phyloP scores from a whole-genome alignment of 2,888 invertebrate species.

The Drosophila antonietae region DNA sequence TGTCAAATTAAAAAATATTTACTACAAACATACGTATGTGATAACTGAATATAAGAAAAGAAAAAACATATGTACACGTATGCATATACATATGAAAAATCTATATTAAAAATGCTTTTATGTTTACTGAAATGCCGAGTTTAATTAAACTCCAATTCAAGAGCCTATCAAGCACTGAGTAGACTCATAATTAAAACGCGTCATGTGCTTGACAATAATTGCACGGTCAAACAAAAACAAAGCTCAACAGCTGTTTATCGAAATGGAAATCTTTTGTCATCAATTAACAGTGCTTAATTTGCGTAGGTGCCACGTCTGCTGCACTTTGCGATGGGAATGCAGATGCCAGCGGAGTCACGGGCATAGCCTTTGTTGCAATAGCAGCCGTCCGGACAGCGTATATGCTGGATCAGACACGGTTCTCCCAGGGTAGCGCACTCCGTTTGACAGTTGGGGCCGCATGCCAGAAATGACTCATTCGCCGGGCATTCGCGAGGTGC shows the following conservation, averaged over 20 bases:
- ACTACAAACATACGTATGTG: not conserved
- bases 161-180: too few relatives aligned
- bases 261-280: slow-evolving; percentile 2
- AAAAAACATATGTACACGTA: not conserved
- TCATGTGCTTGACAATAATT: slow-evolving; percentile 12
- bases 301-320: slow-evolving; percentile 1
- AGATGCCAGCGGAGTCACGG: slow-evolving; percentile 63
- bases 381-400: slow-evolving; percentile 81
- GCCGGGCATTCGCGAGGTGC: slow-evolving; percentile 64
- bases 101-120: not conserved
- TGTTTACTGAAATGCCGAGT: not conserved
- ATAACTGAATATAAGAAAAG: not conserved
- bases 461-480: slow-evolving; percentile 70
- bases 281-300: not conserved
- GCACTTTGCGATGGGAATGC: slow-evolving; percentile 64
- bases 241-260: slow-evolving; percentile 15
- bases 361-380: slow-evolving; percentile 81
- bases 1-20: not conserved
- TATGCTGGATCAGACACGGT: slow-evolving; percentile 69
- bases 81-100: not conserved
- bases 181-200: slow-evolving; percentile 1
- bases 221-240: not conserved
- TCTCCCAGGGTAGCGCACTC: slow-evolving; percentile 78
- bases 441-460: slow-evolving; percentile 80
- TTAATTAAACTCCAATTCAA: not conserved